Percentiles rank a stretch among this genome's conserved stretches.
phyloP scores from a whole-genome alignment of 1,140 invertebrate species.

The Zeugodacus cucurbitae region DNA sequence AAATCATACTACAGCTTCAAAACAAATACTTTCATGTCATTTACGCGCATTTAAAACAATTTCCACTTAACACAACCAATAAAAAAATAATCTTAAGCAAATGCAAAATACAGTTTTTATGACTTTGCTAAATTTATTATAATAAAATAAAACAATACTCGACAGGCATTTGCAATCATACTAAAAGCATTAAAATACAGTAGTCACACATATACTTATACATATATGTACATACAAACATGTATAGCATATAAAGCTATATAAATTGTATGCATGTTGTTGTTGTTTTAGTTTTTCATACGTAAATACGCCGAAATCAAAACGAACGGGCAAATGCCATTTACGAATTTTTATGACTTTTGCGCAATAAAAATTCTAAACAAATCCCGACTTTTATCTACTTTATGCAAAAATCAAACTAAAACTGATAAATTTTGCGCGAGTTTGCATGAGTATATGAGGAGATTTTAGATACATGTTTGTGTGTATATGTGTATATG shows the following conservation, averaged over 20 bases:
- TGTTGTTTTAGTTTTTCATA: background rate
- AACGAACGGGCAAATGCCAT: background rate
- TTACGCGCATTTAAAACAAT: background rate
- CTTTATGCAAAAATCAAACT: slow-evolving; percentile 38
- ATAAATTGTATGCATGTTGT: background rate
- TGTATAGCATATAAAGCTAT: background rate
- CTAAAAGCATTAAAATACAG: slow-evolving; percentile 21
- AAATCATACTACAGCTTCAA: too few relatives aligned
- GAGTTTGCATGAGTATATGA: background rate
- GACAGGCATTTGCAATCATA: slow-evolving; percentile 21
- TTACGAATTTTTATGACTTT: slow-evolving; percentile 36
- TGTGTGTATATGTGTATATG: background rate
- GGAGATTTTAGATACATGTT: too few relatives aligned
- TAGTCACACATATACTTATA: background rate
- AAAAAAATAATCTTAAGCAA: background rate
- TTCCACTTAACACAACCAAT: background rate
- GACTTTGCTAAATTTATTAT: slow-evolving; percentile 12
- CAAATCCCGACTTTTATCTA: slow-evolving; percentile 38
- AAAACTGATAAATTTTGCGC: slow-evolving; percentile 11
- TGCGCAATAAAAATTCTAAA: slow-evolving; percentile 36
- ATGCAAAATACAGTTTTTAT: background rate
- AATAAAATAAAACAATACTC: slow-evolving; percentile 31
- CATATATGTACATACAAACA: background rate
- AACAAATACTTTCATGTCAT: too few relatives aligned
- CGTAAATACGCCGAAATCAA: slow-evolving; percentile 18